Evolutionary conservation across 2,888 invertebrate species (phyloP).

Genomic region (Drosophila villosipedis): DNA sequence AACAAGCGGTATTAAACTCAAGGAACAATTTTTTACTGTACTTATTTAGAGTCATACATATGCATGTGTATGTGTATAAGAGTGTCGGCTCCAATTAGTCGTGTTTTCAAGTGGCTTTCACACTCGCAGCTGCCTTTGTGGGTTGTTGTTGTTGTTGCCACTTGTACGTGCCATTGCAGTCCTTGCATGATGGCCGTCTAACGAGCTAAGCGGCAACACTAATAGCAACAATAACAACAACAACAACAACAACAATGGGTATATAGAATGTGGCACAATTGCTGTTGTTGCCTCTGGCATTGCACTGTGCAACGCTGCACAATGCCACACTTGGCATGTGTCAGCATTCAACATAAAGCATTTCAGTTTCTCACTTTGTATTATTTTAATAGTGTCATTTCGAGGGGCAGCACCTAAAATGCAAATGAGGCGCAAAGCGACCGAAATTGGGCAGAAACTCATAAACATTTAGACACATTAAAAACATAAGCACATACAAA

Average conservation of each 20-base stretch:
- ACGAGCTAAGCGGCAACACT: slow-evolving; percentile 64
- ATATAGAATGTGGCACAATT: slow-evolving; percentile 58
- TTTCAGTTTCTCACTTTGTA: slow-evolving; percentile 34
- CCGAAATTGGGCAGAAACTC: slow-evolving; percentile 20
- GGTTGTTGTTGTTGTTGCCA: slow-evolving; percentile 28
- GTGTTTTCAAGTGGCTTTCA: slow-evolving; percentile 72
- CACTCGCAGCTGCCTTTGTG: slow-evolving; percentile 39
- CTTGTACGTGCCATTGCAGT: slow-evolving; percentile 61
- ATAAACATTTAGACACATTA: slow-evolving; percentile 54
- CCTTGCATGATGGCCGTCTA: slow-evolving; percentile 57
- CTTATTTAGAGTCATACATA: neutral
- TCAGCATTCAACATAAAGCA: slow-evolving; percentile 61
- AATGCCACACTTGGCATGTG: slow-evolving; percentile 62
- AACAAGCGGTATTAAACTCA: neutral
- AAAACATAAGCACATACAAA: slow-evolving; percentile 14
- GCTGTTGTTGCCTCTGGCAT: slow-evolving; percentile 53
- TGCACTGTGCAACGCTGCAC: slow-evolving; percentile 31
- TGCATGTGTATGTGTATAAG: slow-evolving; percentile 22
- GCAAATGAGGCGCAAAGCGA: slow-evolving; percentile 61
- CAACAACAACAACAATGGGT: slow-evolving; percentile 28
- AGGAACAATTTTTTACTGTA: slow-evolving; percentile 4
- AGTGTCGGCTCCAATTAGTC: slow-evolving; percentile 72
- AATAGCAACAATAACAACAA: slow-evolving; percentile 35
- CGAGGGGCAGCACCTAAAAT: slow-evolving; percentile 34
- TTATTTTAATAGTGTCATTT: slow-evolving; percentile 60